Evolutionary conservation across 2,888 invertebrate species (phyloP), one percentile per base, ranked within the genome.

Genomic region (Tanytarsus gracilentus): DNA sequence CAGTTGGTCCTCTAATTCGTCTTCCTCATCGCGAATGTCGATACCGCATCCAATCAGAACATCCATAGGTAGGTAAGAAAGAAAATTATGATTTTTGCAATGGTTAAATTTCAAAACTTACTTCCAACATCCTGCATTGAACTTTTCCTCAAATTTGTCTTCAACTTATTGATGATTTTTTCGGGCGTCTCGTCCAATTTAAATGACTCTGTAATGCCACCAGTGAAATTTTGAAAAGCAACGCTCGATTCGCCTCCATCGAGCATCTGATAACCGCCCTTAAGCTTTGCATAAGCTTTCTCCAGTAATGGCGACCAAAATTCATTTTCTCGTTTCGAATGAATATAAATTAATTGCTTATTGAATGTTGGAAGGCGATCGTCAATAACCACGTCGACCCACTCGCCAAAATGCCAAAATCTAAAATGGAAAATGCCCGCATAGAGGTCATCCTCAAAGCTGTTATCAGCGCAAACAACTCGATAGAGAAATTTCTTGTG

Each of bases 201-300:
- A 71, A 92, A 95, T 86, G 90, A 87, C 71, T 94, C 94, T 0
- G 91, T 88, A 0, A 94, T 89, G 4, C 94, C 94, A 1, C 94
- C 94, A 0, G 98, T 98, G 72, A 99, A 98, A 77, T 99, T 99
- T 74, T 97, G 97, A 90, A 99, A 93, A 0, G 98, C 99, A 72
- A 99, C 99, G 69, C 93, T 91, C 0, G 97, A 95, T 0, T 94
- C 91, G 14, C 99, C 98, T 26, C 98, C 98, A 72, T 94, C 94
- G 1, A 99, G 78, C 0, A 96, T 90, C 71, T 99, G 98, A 73
- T 99, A 99, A 0, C 94, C 96, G 1, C 98, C 98, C 72, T 94
- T 91, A 61, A 99, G 75, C 71, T 40, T 40, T 6, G 40, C 40
- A 16, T 40, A 92, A 2, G 91, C 91, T 75, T 92, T 92, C 74